Conservation (phyloP, 2,113 vertebrate species). For the Microtus montanus region DNA sequence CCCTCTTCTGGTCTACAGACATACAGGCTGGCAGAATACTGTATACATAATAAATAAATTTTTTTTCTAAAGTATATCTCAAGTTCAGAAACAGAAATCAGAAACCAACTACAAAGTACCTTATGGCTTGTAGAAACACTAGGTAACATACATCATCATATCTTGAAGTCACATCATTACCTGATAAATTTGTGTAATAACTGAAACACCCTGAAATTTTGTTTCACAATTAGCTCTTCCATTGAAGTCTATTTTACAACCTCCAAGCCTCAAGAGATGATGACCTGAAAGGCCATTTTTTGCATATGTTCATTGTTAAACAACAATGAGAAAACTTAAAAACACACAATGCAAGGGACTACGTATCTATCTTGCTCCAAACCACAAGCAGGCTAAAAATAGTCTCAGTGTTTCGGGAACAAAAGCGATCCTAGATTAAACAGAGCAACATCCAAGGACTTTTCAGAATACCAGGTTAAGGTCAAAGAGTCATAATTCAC, state of each 20-base stretch:
- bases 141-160: neutral
- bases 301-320: neutral
- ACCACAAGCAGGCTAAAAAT: constrained; percentile 50
- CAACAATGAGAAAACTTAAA: constrained; percentile 49
- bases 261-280: constrained; percentile 31
- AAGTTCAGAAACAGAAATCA: constrained; percentile 40
- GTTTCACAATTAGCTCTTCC: constrained; percentile 55
- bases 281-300: constrained; percentile 52
- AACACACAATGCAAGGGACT: constrained; percentile 48
- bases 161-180: constrained; percentile 34
- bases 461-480: neutral
- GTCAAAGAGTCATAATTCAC: constrained; percentile 44
- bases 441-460: constrained; percentile 20
- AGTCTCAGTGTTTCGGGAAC: constrained; percentile 36
- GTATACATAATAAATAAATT: too few relatives aligned
- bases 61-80: neutral
- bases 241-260: constrained; percentile 44
- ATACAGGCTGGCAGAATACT: too few relatives aligned
- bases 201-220: constrained; percentile 27
- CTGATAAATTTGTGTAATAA: constrained; percentile 19
- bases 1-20: too few relatives aligned
- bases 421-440: constrained; percentile 64
- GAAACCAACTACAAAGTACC: constrained; percentile 45
- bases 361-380: constrained; percentile 1
- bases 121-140: constrained; percentile 23